Base-by-base conservation (phyloP, 2,888 invertebrate genomes). In the Mythimna loreyi region DNA sequence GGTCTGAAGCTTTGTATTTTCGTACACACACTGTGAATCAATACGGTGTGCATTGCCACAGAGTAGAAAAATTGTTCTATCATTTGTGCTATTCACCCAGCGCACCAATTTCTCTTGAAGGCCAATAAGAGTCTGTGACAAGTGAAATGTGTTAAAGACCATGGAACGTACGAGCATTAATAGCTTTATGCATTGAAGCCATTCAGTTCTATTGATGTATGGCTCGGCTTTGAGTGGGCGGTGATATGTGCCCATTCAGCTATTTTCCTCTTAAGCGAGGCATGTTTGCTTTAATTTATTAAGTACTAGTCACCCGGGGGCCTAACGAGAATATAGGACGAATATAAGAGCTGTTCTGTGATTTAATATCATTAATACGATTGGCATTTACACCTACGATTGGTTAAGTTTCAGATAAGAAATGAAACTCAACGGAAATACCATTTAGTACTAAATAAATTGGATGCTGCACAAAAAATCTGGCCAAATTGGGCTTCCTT, bases 141-240 rank as follows among this genome's bases (percentile, higher is more conserved):
- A 5, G 25, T 67, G 47, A 67, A 69, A 65, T 81, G 72, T 81
- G 83, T 82, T 82, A 83, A 71, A 67, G 67, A 82, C 49, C 67
- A 53, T 72, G 33, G 65, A 74, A 66, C 49, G 80, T 80, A 82
- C 78, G 40, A 59, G 16, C 69, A 86, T 88, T 89, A 90, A 90
- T 88, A 88, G 85, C 86, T 87, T 87, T 87, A 87, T 91, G 89
- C 89, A 90, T 91, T 87, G 88, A 83, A 89, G 82, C 86, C 86
- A 87, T 91, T 92, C 89, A 87, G 86, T 87, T 86, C 89, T 89
- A 92, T 92, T 91, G 92, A 93, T 92, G 93, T 92, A 93, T 87
- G 78, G 77, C 71, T 67, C 80, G 85, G 87, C 87, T 87, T 85
- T 64, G 87, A 86, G 92, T 92, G 91, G 92, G 92, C 87, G 90